A percentile compares a stretch with the other conserved stretches of the same genome.
Evolutionary conservation across 1,140 invertebrate species (phyloP).

Genomic region (Pogonus chalceus): DNA sequence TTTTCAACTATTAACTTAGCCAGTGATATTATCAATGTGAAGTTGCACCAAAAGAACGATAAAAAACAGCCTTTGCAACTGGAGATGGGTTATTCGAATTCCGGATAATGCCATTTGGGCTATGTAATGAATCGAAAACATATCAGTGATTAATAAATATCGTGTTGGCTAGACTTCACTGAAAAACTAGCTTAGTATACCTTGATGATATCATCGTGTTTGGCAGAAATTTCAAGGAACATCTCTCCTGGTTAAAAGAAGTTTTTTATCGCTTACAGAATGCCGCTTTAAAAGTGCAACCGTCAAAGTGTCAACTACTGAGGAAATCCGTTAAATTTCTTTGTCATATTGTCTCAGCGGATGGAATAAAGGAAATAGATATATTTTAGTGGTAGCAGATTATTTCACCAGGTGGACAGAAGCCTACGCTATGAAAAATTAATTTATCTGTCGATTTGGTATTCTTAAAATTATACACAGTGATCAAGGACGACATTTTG

Average conservation of each 20-base stretch:
- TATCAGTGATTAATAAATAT: slow-evolving; percentile 24
- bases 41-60: slow-evolving; percentile 14
- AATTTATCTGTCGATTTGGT: too few relatives aligned
- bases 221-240: slow-evolving; percentile 14
- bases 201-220: too few relatives aligned
- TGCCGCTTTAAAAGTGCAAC: slow-evolving; percentile 1
- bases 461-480: too few relatives aligned
- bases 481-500: too few relatives aligned
- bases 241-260: slow-evolving; percentile 6
- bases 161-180: too few relatives aligned
- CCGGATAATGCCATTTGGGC: slow-evolving; percentile 33
- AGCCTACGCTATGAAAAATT: too few relatives aligned
- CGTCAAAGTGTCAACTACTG: slow-evolving; percentile 12
- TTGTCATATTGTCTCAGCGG: too few relatives aligned
- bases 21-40: slow-evolving; percentile 16
- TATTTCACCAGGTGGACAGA: too few relatives aligned
- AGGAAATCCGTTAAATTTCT: too few relatives aligned
- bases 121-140: slow-evolving; percentile 30
- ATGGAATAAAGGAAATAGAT: too few relatives aligned
- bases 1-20: slow-evolving; percentile 35
- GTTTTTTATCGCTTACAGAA: neutral
- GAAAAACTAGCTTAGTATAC: slow-evolving; percentile 10
- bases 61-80: slow-evolving; percentile 24
- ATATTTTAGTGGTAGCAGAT: too few relatives aligned
- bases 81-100: slow-evolving; percentile 24